Evolutionary conservation across 2,113 vertebrate species (phyloP).

Genomic region (Tyrannus savana): DNA sequence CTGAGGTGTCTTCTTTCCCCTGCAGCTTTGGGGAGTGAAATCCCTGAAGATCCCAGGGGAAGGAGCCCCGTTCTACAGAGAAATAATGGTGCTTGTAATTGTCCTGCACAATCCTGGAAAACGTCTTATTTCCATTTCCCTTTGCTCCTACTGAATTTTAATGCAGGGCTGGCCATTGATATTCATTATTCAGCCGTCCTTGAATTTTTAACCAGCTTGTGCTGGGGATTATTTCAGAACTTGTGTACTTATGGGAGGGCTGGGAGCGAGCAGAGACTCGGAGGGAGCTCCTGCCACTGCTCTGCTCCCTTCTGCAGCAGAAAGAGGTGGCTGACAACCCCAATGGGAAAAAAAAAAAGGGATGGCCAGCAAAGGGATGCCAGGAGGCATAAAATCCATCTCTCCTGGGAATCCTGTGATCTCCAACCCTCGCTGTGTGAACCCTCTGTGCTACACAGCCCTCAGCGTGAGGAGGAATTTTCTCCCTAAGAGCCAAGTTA

Average conservation of each 20-base stretch:
- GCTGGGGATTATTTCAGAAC: not conserved
- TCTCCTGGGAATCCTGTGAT: not conserved
- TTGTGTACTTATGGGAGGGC: not conserved
- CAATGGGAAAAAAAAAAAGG: not conserved
- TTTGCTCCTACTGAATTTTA: not conserved
- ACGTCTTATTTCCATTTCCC: not conserved
- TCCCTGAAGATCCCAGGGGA: not conserved
- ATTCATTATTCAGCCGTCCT: slow-evolving; percentile 49
- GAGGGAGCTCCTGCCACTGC: not conserved
- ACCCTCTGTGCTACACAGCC: not conserved
- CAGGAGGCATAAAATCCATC: not conserved
- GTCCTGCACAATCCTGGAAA: not conserved
- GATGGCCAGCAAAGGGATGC: not conserved
- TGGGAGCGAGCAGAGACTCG: not conserved
- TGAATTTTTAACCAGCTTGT: slow-evolving; percentile 37
- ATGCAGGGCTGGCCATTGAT: not conserved
- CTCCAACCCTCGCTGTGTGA: not conserved
- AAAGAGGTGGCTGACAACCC: not conserved
- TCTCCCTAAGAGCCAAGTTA: not conserved
- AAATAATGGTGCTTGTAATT: not conserved
- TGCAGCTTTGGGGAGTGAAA: not conserved
- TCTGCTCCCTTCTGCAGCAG: not conserved
- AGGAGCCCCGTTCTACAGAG: not conserved
- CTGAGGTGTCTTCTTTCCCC: not conserved
- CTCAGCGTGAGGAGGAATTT: not conserved